These are phyloP conservation scores for Lasius platythorax DNA, from an alignment of 2,888 invertebrate species.

Conservation along the genomic window DNA sequence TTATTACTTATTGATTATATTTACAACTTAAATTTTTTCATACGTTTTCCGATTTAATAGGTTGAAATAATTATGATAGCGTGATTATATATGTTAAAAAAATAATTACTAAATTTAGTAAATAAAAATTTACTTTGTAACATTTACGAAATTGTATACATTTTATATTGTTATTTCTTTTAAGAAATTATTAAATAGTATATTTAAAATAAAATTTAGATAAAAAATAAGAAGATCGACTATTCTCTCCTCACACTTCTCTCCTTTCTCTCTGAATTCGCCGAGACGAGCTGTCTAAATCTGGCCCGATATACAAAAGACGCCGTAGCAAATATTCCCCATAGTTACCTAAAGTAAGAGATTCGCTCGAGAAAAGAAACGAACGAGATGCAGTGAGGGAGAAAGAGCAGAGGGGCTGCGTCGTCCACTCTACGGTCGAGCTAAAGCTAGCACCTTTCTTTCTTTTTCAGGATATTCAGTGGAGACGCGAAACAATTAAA, in stretches of 20 bases:
- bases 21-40: background rate
- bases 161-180: background rate
- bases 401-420: background rate
- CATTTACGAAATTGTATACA: background rate
- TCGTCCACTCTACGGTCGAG: background rate
- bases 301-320: background rate
- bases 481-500: conserved; percentile 78
- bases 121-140: background rate
- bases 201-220: background rate
- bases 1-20: background rate
- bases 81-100: background rate
- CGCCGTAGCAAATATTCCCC: background rate
- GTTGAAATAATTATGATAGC: background rate
- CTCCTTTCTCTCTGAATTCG: background rate
- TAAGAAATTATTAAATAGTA: background rate
- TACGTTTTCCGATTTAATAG: background rate
- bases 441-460: conserved; percentile 33
- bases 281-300: too few species aligned
- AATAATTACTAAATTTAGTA: background rate
- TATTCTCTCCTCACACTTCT: background rate
- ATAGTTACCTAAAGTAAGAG: background rate
- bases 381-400: background rate
- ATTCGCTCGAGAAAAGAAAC: background rate
- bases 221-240: background rate
- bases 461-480: conserved; percentile 76